Base-by-base conservation (phyloP, 2,113 vertebrate species). In the Hyaena hyaena region DNA sequence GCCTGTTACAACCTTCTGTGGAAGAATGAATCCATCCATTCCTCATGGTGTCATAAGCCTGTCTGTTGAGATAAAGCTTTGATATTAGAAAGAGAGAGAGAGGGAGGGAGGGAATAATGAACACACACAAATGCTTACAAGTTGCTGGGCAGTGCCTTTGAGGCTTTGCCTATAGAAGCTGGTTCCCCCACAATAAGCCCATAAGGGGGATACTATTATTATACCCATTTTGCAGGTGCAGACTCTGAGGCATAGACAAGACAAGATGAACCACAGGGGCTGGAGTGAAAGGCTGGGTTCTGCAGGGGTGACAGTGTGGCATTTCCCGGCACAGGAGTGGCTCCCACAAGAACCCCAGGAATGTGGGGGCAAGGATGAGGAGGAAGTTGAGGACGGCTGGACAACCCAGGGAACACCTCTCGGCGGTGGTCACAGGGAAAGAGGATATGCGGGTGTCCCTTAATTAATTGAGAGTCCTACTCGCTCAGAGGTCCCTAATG, bases 341-440 rank as follows among this genome's bases (percentile, higher is more conserved):
- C 21, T 93, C 58, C 48, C 66, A 1, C 7, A 55, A 48, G 92
- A 91, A 63, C 15, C 24, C 43, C 17, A 19, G 66, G 43, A 28
- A 84, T 15, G 2, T 10, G 0, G 26, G 1, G 43, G 53, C 0
- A 1, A 23, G 7, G n/a, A 4, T 5, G 21, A 61, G n/a, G 2
- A 31, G 10, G 5, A 35, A 15, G 48, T 48, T 1, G 17, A 58
- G 45, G 74, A 61, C 23, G 23, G 48, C 35, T 33, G 86, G 55
- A 33, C 9, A n/a, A n/a, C 43, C 17, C 15, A 28, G 43, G 43
- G 31, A 73, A 77, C 24, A 48, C 43, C 26, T 77, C 39, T 74
- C 10, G 31, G 48, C 28, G 12, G 31, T 16, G 55, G 68, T 4
- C 45, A 3, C 10, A 16, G 58, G 33, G 1, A 7, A 12, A 50